A percentile compares a stretch with the other conserved stretches of the same genome.
phyloP scores from a whole-genome alignment of 2,888 invertebrate species.

The Sinodicranocentrus sp. region DNA sequence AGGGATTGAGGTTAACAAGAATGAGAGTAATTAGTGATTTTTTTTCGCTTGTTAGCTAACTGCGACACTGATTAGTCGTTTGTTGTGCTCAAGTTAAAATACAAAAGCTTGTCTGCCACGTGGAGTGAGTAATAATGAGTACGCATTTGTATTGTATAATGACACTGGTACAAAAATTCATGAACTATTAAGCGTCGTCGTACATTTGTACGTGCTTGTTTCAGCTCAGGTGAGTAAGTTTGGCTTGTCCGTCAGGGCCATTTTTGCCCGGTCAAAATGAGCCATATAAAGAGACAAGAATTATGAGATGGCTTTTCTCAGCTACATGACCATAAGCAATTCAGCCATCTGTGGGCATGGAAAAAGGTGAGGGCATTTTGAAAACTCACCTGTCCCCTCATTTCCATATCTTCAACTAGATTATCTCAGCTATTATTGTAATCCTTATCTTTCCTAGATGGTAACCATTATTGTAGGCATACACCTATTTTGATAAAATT shows the following conservation, averaged over 20 bases:
- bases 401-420: slow-evolving; percentile 29
- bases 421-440: slow-evolving; percentile 13
- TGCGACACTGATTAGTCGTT: too few relatives aligned
- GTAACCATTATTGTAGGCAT: slow-evolving; percentile 20
- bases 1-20: too few relatives aligned
- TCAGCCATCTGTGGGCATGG: background rate
- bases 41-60: too few relatives aligned
- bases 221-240: background rate
- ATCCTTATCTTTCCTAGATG: slow-evolving; percentile 19
- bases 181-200: too few relatives aligned
- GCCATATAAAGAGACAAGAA: slow-evolving; percentile 9
- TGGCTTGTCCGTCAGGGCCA: slow-evolving; percentile 1
- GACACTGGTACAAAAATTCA: too few relatives aligned
- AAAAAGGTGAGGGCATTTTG: slow-evolving; percentile 1
- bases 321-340: slow-evolving; percentile 7
- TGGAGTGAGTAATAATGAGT: too few relatives aligned
- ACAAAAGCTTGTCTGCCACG: too few relatives aligned
- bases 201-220: too few relatives aligned
- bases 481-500: slow-evolving; percentile 41
- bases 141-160: too few relatives aligned
- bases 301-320: slow-evolving; percentile 1
- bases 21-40: too few relatives aligned
- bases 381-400: slow-evolving; percentile 22
- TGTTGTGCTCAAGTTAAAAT: too few relatives aligned
- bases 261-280: background rate